These are phyloP conservation scores for Drosophila mimica DNA, from an alignment of 2,888 invertebrate genomes.

Conservation along the genomic window DNA sequence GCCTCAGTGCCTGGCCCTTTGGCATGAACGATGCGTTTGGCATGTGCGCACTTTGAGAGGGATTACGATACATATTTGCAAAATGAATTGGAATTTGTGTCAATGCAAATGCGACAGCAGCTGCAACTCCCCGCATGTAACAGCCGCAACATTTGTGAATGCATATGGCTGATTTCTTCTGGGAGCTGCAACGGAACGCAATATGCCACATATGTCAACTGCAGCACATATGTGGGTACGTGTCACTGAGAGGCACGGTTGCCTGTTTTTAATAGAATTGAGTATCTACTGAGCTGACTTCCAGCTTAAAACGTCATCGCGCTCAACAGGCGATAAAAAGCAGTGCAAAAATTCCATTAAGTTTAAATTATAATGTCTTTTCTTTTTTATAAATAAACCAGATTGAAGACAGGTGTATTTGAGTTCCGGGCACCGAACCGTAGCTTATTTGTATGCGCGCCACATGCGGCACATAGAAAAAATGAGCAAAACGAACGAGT, in stretches of 20 bases:
- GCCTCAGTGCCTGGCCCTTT: not conserved
- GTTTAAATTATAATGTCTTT: slow-evolving; percentile 54
- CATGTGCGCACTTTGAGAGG: slow-evolving; percentile 65
- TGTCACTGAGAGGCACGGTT: slow-evolving; percentile 15
- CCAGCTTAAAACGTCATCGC: slow-evolving; percentile 30
- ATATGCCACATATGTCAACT: slow-evolving; percentile 50
- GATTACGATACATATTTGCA: slow-evolving; percentile 75
- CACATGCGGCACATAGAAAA: slow-evolving; percentile 54
- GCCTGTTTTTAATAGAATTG: slow-evolving; percentile 20
- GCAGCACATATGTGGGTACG: slow-evolving; percentile 8
- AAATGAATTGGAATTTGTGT: slow-evolving; percentile 74
- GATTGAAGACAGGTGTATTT: slow-evolving; percentile 33
- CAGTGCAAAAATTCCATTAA: slow-evolving; percentile 56
- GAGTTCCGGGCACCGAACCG: not conserved
- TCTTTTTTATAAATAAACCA: slow-evolving; percentile 43
- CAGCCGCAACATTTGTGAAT: slow-evolving; percentile 35
- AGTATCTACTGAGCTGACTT: slow-evolving; percentile 28
- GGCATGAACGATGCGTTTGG: slow-evolving; percentile 35
- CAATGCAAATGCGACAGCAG: slow-evolving; percentile 43
- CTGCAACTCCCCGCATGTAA: slow-evolving; percentile 35
- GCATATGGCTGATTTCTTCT: slow-evolving; percentile 66
- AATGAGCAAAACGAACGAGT: slow-evolving; percentile 55
- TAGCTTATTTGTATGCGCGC: slow-evolving; percentile 65
- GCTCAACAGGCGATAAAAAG: slow-evolving; percentile 37
- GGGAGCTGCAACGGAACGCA: slow-evolving; percentile 33